These are phyloP conservation scores for Microcebus jonahi DNA, from an alignment of 2,113 vertebrate species.

Conservation along the genomic window DNA sequence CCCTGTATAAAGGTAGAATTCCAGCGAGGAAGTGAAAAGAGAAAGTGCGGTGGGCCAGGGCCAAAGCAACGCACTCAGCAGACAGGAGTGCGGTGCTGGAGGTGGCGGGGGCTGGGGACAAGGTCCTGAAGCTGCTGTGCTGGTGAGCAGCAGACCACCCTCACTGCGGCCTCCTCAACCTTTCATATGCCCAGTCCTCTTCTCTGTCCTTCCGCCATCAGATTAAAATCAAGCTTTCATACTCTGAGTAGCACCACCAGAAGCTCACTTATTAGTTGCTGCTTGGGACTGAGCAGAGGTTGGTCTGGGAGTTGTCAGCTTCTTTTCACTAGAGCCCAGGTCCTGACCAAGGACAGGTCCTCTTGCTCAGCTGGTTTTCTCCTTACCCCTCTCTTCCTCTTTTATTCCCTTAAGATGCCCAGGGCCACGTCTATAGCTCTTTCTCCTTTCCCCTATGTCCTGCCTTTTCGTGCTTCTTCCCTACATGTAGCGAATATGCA, in stretches of 20 bases:
- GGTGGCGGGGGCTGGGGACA: rapidly evolving
- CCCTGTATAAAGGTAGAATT: background rate
- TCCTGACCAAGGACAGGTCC: background rate
- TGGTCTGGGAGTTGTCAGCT: background rate
- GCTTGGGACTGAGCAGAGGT: background rate
- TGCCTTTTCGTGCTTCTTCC: background rate
- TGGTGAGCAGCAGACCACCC: background rate
- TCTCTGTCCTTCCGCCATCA: background rate
- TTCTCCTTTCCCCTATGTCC: background rate
- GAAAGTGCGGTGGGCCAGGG: too few species aligned
- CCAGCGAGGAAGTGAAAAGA: background rate
- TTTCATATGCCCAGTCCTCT: background rate
- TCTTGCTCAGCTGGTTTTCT: background rate
- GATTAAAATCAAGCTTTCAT: background rate
- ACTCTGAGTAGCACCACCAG: background rate
- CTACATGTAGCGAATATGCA: background rate
- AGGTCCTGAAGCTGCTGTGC: background rate
- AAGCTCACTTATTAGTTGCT: background rate
- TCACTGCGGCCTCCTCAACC: background rate
- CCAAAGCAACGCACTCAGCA: background rate
- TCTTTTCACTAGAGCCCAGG: background rate
- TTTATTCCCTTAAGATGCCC: background rate
- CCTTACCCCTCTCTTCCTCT: background rate
- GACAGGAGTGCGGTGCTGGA: too few species aligned
- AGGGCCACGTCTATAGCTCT: background rate